These are phyloP conservation scores for Meiosimyza decipiens DNA, from an alignment of 2,888 invertebrate genomes.

Conservation along the genomic window DNA sequence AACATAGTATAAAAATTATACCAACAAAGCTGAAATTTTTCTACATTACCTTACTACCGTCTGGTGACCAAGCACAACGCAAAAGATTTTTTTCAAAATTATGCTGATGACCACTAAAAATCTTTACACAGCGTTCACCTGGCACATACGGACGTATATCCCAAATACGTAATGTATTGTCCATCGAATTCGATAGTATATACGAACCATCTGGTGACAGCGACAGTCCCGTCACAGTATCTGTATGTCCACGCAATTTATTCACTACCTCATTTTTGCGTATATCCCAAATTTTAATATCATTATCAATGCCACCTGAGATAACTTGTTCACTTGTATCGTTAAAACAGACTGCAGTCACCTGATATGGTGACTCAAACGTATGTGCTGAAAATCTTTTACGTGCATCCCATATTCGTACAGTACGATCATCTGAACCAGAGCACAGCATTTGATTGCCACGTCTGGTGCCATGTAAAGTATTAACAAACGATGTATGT, in stretches of 20 bases:
- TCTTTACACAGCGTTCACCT: constrained; percentile 91
- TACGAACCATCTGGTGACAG: constrained; percentile 76
- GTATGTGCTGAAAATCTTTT: constrained; percentile 82
- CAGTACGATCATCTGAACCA: constrained; percentile 92
- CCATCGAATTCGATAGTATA: constrained; percentile 96
- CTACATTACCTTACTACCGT: constrained; percentile 82
- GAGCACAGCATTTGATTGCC: constrained; percentile 92
- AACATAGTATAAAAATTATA: neutral
- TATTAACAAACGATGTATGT: constrained; percentile 81
- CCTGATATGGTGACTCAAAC: constrained; percentile 79
- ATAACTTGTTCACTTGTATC: constrained; percentile 96
- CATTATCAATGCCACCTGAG: constrained; percentile 96
- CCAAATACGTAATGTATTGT: constrained; percentile 95
- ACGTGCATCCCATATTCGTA: constrained; percentile 93
- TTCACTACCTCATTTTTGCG: constrained; percentile 87
- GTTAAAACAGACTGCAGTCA: constrained; percentile 91
- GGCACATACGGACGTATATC: constrained; percentile 96
- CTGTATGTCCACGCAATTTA: constrained; percentile 91
- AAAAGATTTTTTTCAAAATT: constrained; percentile 98
- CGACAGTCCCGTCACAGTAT: constrained; percentile 91
- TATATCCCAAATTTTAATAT: constrained; percentile 97
- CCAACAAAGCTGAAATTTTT: neutral
- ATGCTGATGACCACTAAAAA: constrained; percentile 93
- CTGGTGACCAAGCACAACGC: constrained; percentile 92
- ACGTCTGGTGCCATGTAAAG: constrained; percentile 76